Evolutionary conservation across 1,140 invertebrate species (phyloP).

Genomic region (Ceratina calcarata): DNA sequence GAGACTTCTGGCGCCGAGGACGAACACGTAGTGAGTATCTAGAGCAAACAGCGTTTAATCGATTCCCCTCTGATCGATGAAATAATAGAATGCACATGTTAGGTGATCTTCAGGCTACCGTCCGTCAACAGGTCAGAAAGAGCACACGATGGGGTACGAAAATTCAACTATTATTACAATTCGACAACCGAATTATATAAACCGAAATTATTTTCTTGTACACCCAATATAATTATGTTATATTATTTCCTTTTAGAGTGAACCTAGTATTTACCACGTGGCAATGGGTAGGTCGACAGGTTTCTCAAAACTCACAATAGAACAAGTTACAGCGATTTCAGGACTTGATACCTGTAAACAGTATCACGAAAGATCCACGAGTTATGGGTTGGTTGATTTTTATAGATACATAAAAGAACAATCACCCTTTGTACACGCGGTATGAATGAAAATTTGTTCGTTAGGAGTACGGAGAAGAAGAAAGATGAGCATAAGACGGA

Average conservation of each 20-base stretch:
- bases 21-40: constrained; percentile 89
- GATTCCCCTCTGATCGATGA: background rate
- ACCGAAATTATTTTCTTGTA: no score
- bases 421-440: background rate
- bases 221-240: background rate
- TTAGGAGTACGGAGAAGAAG: constrained; percentile 54
- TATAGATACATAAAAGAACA: background rate
- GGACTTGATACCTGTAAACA: constrained; percentile 77
- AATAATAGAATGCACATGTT: constrained; percentile 43
- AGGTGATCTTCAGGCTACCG: constrained; percentile 89
- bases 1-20: constrained; percentile 95
- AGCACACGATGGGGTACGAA: constrained; percentile 79
- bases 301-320: constrained; percentile 78
- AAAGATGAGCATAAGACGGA: constrained; percentile 65
- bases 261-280: constrained; percentile 83
- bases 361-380: constrained; percentile 70
- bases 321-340: constrained; percentile 78
- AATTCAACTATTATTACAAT: constrained; percentile 83
- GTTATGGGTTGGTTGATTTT: constrained; percentile 33
- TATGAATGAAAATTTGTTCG: background rate
- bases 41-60: background rate
- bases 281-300: constrained; percentile 80
- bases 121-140: constrained; percentile 85
- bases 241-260: constrained; percentile 74
- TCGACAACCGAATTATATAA: background rate